Conservation (phyloP, 2,888 invertebrate genomes). For the Matsumyia berberina region DNA sequence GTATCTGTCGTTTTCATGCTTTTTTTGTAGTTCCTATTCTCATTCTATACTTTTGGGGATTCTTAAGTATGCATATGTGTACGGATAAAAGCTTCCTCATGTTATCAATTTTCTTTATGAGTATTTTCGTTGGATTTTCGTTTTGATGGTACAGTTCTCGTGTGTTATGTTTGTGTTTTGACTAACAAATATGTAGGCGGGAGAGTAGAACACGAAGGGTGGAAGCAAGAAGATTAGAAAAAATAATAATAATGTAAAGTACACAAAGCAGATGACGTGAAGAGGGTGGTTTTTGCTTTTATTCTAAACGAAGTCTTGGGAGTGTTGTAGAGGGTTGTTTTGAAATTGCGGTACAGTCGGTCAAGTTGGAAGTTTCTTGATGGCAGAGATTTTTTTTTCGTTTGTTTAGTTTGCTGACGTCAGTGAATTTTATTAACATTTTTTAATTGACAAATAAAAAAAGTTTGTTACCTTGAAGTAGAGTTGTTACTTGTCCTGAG, state of each 20-base stretch:
- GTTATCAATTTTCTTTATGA: constrained; percentile 61
- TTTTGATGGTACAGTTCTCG: constrained; percentile 61
- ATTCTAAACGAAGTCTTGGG: neutral
- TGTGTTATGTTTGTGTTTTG: constrained; percentile 37
- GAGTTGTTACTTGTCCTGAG: too few relatives aligned
- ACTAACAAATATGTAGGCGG: constrained; percentile 11
- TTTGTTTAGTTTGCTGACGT: too few relatives aligned
- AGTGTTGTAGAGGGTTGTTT: constrained; percentile 22
- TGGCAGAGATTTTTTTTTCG: neutral
- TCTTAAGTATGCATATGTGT: neutral
- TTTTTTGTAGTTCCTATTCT: constrained; percentile 20
- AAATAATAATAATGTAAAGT: constrained; percentile 10
- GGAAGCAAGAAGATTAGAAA: constrained; percentile 19
- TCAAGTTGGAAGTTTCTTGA: neutral
- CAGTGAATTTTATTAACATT: too few relatives aligned
- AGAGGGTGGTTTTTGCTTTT: constrained; percentile 46
- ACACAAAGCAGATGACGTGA: constrained; percentile 18
- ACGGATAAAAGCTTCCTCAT: constrained; percentile 50
- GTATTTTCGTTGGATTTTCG: constrained; percentile 51
- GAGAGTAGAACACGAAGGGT: too few relatives aligned
- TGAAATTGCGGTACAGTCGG: constrained; percentile 66
- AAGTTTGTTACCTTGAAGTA: neutral
- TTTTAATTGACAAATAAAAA: neutral
- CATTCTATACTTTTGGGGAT: constrained; percentile 43
- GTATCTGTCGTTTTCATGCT: constrained; percentile 4